Percentiles rank a stretch among this genome's conserved stretches.
Evolutionary conservation across 2,888 invertebrate species (phyloP).

Genomic region (Saturnia japonica): DNA sequence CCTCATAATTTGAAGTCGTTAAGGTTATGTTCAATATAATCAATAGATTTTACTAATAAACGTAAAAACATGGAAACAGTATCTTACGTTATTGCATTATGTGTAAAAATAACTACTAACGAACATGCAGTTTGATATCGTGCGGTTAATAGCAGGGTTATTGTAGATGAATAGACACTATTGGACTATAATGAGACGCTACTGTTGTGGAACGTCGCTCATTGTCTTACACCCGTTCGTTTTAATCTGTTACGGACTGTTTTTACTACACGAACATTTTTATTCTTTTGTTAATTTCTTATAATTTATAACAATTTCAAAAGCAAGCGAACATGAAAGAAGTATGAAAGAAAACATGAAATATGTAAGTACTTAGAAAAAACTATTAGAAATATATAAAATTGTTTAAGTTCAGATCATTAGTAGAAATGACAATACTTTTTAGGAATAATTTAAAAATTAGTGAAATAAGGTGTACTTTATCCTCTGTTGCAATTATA

Average conservation of each 20-base stretch:
- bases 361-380: too few relatives aligned
- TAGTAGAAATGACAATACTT: too few relatives aligned
- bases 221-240: constrained; percentile 14
- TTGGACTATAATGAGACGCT: constrained; percentile 38
- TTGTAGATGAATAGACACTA: constrained; percentile 35
- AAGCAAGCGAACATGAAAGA: not conserved
- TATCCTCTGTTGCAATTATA: not conserved
- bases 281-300: not conserved
- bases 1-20: too few relatives aligned
- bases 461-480: too few relatives aligned
- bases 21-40: not conserved
- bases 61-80: not conserved
- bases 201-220: constrained; percentile 33
- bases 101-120: not conserved
- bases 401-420: too few relatives aligned
- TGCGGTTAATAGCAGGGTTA: constrained; percentile 37
- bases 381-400: too few relatives aligned
- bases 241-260: not conserved
- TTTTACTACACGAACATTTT: not conserved
- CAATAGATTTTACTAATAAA: not conserved
- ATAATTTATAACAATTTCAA: not conserved
- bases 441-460: too few relatives aligned
- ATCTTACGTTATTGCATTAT: not conserved
- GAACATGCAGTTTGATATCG: constrained; percentile 28
- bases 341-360: not conserved